Evolutionary conservation across 2,113 vertebrate species (phyloP).

Genomic region (Prolemur simus): DNA sequence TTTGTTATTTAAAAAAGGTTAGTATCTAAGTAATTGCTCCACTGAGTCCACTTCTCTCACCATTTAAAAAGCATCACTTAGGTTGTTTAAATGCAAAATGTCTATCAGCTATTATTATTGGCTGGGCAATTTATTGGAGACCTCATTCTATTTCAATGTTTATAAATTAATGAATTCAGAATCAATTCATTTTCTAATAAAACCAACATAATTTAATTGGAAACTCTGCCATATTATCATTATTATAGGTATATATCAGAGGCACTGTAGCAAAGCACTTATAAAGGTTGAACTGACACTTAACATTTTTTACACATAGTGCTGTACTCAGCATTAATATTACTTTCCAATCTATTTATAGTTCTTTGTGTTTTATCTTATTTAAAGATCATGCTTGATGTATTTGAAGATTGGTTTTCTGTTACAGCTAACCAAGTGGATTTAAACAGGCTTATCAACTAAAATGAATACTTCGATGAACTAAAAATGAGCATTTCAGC

Average conservation of each 20-base stretch:
- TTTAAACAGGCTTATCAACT: constrained; percentile 46
- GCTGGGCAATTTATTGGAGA: constrained; percentile 56
- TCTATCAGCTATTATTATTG: constrained; percentile 64
- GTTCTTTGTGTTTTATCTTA: constrained; percentile 44
- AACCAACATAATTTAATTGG: constrained; percentile 67
- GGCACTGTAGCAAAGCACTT: not conserved
- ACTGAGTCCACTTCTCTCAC: constrained; percentile 76
- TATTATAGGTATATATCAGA: not conserved
- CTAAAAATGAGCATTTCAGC: constrained; percentile 44
- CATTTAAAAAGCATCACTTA: constrained; percentile 75
- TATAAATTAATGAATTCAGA: constrained; percentile 79
- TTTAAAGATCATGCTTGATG: constrained; percentile 41
- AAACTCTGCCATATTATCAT: constrained; percentile 26
- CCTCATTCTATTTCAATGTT: constrained; percentile 69
- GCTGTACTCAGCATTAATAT: constrained; percentile 53
- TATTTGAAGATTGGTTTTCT: constrained; percentile 1
- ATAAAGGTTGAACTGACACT: constrained; percentile 54
- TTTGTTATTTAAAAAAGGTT: constrained; percentile 81
- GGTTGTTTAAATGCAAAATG: constrained; percentile 76
- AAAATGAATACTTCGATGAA: not conserved
- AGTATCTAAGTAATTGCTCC: constrained; percentile 79
- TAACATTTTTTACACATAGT: constrained; percentile 47
- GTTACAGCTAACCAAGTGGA: not conserved
- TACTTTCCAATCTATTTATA: constrained; percentile 42
- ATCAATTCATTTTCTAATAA: constrained; percentile 68